phyloP scores from a whole-genome alignment of 2,113 vertebrate genomes.

The Tringa solitaria region DNA sequence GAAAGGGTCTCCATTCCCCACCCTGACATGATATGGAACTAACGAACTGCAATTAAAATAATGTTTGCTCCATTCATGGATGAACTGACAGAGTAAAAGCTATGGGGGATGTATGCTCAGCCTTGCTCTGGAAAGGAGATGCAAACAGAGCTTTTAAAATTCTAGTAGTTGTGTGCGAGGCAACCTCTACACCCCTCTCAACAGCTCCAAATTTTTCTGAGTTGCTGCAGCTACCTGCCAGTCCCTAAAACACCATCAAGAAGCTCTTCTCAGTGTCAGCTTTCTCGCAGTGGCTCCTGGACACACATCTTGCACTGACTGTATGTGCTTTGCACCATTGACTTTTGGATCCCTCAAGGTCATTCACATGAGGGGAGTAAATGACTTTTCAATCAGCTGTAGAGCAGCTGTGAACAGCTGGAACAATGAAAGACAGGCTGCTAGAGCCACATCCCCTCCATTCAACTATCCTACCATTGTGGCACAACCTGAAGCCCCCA shows the following conservation, averaged over 20 bases:
- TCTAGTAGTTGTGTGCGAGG: neutral
- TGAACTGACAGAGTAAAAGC: neutral
- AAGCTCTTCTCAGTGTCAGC: neutral
- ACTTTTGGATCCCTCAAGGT: neutral
- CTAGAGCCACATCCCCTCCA: neutral
- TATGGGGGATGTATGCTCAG: neutral
- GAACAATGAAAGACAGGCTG: neutral
- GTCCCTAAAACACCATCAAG: neutral
- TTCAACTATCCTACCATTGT: neutral
- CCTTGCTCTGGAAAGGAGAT: neutral
- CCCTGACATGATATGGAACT: slow-evolving; percentile 2
- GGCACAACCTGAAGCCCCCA: neutral
- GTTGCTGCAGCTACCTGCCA: neutral
- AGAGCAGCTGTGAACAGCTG: neutral
- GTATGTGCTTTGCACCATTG: neutral
- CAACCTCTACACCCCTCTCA: neutral
- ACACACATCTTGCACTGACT: neutral
- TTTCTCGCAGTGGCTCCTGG: neutral
- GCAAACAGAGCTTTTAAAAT: neutral
- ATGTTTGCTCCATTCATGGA: neutral
- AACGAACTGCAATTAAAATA: slow-evolving; percentile 22
- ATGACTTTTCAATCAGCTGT: neutral
- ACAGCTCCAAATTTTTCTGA: neutral
- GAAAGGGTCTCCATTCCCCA: neutral
- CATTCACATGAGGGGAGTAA: neutral